Conservation (phyloP, 2,888 invertebrate genomes). For the Luffia ferchaultella region DNA sequence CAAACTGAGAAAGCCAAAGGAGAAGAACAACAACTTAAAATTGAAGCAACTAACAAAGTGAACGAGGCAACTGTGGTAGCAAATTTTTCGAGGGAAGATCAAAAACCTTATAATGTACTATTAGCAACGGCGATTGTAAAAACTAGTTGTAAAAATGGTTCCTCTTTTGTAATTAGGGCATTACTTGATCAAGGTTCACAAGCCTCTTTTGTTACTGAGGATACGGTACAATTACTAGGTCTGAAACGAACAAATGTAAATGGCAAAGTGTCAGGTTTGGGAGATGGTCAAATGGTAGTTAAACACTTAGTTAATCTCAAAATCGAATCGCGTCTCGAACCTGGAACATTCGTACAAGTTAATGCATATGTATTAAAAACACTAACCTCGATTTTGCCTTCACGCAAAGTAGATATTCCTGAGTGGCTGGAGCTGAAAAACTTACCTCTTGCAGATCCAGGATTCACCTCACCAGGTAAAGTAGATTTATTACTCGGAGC, state of each 20-base stretch:
- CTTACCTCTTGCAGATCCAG: constrained; percentile 15
- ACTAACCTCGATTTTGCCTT: no score
- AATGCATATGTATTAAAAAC: constrained; percentile 17
- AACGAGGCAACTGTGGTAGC: constrained; percentile 1
- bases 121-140: constrained; percentile 19
- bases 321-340: constrained; percentile 11
- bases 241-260: constrained; percentile 15
- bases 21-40: neutral
- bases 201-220: constrained; percentile 20
- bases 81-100: constrained; percentile 4
- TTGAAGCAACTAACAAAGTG: no score
- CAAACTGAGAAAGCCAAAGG: neutral
- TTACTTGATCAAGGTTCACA: constrained; percentile 21
- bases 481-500: constrained; percentile 16
- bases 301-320: constrained; percentile 13
- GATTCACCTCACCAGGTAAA: constrained; percentile 11
- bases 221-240: constrained; percentile 15
- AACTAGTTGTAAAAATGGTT: constrained; percentile 11
- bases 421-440: constrained; percentile 13
- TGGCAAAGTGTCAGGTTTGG: constrained; percentile 17
- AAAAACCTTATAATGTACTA: constrained; percentile 13
- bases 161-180: constrained; percentile 11
- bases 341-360: constrained; percentile 7
- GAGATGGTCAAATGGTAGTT: constrained; percentile 10
- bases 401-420: neutral